A percentile compares a stretch with the other conserved stretches of the same genome.
Evolutionary conservation across 2,888 invertebrate genomes (phyloP).

Genomic region (Nebria salina): DNA sequence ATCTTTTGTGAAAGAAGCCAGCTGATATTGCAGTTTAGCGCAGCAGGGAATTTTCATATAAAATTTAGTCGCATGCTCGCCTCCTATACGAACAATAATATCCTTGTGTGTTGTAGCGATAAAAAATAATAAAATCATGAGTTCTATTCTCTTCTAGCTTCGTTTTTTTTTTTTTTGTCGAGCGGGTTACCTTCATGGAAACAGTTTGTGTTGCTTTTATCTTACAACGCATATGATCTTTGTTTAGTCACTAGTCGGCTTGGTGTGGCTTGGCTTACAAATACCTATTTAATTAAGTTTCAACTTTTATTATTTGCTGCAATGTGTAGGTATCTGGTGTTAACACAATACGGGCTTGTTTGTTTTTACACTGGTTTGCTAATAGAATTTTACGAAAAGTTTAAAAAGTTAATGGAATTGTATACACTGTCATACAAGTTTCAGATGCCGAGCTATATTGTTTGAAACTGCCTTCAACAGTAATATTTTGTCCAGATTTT

Average conservation of each 20-base stretch:
- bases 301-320: neutral
- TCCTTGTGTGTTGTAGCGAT: conserved; percentile 12
- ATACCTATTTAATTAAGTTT: neutral
- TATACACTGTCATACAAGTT: neutral
- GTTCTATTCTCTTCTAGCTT: conserved; percentile 15
- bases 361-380: neutral
- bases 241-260: neutral
- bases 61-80: conserved; percentile 21
- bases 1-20: conserved; percentile 6
- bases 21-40: conserved; percentile 35
- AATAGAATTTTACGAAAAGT: neutral
- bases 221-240: neutral
- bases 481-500: no score
- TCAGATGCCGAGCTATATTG: no score
- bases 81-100: conserved; percentile 10
- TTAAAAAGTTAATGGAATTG: neutral
- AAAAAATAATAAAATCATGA: conserved; percentile 21
- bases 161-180: neutral
- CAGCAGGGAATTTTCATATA: conserved; percentile 39
- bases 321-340: neutral
- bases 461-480: no score
- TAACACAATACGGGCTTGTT: neutral
- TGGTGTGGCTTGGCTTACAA: neutral
- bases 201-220: conserved; percentile 2
- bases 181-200: conserved; percentile 2